Percentiles rank a stretch among this genome's conserved stretches.
These are phyloP conservation scores for Myxocyprinus asiaticus DNA, from an alignment of 2,113 vertebrate genomes.

Conservation along the genomic window DNA sequence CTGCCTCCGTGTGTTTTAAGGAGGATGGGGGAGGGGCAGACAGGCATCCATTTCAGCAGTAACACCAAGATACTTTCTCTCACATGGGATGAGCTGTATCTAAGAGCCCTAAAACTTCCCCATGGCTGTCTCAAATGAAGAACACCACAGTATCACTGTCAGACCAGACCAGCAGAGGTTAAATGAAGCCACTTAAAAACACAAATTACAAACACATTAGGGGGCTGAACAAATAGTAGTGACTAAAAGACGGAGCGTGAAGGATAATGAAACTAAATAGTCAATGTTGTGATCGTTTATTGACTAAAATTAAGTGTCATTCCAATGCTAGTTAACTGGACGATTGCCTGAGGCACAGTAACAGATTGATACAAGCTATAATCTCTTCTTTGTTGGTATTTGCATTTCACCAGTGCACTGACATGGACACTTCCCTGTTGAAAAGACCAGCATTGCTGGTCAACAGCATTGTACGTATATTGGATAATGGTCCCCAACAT, in stretches of 20 bases:
- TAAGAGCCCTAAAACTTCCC: slow-evolving; percentile 58
- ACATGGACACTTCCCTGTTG: background rate
- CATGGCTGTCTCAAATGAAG: slow-evolving; percentile 53
- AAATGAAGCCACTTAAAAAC: slow-evolving; percentile 50
- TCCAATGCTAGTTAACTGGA: background rate
- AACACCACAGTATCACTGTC: slow-evolving; percentile 64
- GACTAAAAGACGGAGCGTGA: background rate
- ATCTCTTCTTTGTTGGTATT: background rate
- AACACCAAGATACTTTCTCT: slow-evolving; percentile 60
- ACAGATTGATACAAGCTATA: slow-evolving; percentile 24
- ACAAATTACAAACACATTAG: slow-evolving; percentile 25
- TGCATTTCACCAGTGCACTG: background rate
- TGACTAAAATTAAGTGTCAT: background rate
- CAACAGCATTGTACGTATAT: no score
- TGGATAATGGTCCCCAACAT: no score
- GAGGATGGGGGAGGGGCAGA: background rate
- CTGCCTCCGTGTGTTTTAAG: slow-evolving; percentile 43
- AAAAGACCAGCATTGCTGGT: no score
- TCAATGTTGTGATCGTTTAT: background rate
- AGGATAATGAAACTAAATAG: background rate
- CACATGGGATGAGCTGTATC: slow-evolving; percentile 59
- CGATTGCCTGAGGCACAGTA: background rate
- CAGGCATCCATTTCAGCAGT: slow-evolving; percentile 45
- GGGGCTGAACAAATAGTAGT: background rate
- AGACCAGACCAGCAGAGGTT: slow-evolving; percentile 49